Base-by-base conservation (phyloP, 2,113 vertebrate species). In the Bucco capensis region DNA sequence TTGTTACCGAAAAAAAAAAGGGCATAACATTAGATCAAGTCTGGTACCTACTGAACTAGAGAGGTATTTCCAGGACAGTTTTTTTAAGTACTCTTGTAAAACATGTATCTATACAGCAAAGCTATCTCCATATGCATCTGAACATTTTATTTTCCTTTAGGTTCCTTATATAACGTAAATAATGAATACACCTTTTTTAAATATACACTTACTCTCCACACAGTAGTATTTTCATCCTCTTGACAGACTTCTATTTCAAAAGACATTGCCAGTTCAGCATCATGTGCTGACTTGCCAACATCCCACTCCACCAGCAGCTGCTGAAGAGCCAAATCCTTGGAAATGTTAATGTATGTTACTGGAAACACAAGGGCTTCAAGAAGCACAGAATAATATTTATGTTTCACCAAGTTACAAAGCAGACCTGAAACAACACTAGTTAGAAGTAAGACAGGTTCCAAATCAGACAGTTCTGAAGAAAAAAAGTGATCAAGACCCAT, bases 241-340 rank as follows among this genome's bases (percentile, higher is more conserved):
- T 49, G 92, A 83, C 9, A 47, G 53, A 98, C 94, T 84, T 98
- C 60, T 89, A 98, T 97, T 86, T 97, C 96, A 93, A 98, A 98
- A 57, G 85, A 42, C 78, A 97, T 95, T 44, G 96, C 64, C 50
- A 94, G 77, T 64, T 96, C 83, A 89, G 92, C 86, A 15, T 90
- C 73, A 49, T 92, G 72, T 0, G 79, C 66, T 88, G 84, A 24
- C 15, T 42, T 80, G 49, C 5, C 78, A 86, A 98, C 85, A 47
- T 83, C 87, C 98, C 97, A 98, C 64, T 97, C 91, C 73, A 98
- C 67, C 57, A 94, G 44, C 47, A 98, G 81, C 38, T 1, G n/a
- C 23, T 98, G 97, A 66, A 51, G 57, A 72, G 28, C 1, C 40
- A 62, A 70, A 70, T 94, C 76, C 69, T 83, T 53, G 56, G 93